Evolutionary conservation across 1,140 invertebrate species (phyloP).

Genomic region (Drosophila varians): DNA sequence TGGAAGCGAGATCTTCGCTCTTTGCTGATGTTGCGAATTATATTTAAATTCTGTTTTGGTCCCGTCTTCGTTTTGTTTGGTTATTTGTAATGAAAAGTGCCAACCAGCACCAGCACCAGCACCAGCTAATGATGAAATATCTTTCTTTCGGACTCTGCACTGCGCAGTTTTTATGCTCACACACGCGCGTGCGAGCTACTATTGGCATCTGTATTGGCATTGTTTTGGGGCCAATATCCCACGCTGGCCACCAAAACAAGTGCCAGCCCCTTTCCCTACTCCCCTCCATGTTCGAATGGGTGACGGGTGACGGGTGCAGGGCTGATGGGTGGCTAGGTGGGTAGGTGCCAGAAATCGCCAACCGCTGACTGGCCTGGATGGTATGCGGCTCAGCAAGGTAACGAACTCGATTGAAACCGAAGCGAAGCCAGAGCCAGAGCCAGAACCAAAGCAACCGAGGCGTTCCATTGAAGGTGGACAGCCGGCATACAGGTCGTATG

Average conservation of each 20-base stretch:
- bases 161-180: slow-evolving; percentile 54
- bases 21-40: slow-evolving; percentile 72
- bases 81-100: slow-evolving; percentile 66
- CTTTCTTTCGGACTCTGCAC: slow-evolving; percentile 60
- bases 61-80: slow-evolving; percentile 26
- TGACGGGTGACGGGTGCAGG: too few species aligned
- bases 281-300: too few species aligned
- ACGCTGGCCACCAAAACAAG: too few species aligned
- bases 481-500: slow-evolving; percentile 51
- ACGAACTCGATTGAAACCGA: slow-evolving; percentile 7
- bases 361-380: slow-evolving; percentile 11
- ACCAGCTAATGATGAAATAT: slow-evolving; percentile 79
- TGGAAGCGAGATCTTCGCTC: slow-evolving; percentile 25
- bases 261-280: too few species aligned
- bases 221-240: slow-evolving; percentile 60
- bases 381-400: slow-evolving; percentile 25
- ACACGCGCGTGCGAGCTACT: too few species aligned
- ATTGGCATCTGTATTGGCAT: neutral
- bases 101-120: too few species aligned
- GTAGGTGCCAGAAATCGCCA: slow-evolving; percentile 63
- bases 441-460: slow-evolving; percentile 6
- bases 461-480: slow-evolving; percentile 25
- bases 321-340: too few species aligned
- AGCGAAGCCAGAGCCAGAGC: slow-evolving; percentile 3
- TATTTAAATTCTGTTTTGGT: slow-evolving; percentile 71